Percentiles rank a stretch among this genome's conserved stretches.
These are phyloP conservation scores for Centruroides sculpturatus DNA, from an alignment of 1,140 invertebrate genomes.

Conservation along the genomic window DNA sequence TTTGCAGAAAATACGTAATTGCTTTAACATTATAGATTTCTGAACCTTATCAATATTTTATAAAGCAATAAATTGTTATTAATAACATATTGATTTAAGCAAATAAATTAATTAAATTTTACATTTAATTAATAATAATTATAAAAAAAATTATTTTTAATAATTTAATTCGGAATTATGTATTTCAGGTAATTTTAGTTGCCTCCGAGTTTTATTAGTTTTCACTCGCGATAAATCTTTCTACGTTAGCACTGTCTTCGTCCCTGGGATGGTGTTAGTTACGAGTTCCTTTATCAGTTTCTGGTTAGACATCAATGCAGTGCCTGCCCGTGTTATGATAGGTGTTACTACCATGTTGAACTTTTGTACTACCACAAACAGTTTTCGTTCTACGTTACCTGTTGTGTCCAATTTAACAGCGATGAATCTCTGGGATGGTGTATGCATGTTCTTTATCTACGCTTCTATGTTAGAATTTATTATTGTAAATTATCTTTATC, in stretches of 20 bases:
- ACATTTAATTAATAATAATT: not conserved
- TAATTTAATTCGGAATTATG: too few relatives aligned
- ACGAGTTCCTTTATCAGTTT: slow-evolving; percentile 87
- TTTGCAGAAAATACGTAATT: too few relatives aligned
- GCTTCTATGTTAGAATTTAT: slow-evolving; percentile 83
- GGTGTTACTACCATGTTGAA: slow-evolving; percentile 91
- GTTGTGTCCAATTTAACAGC: slow-evolving; percentile 83
- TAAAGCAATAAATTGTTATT: not conserved
- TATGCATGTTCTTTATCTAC: slow-evolving; percentile 95
- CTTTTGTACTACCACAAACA: slow-evolving; percentile 71
- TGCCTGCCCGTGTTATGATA: slow-evolving; percentile 61
- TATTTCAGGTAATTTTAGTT: slow-evolving; percentile 77
- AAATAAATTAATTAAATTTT: slow-evolving; percentile 1
- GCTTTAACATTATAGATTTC: too few relatives aligned
- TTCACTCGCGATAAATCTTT: slow-evolving; percentile 85
- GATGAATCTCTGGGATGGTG: slow-evolving; percentile 94
- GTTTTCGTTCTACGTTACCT: slow-evolving; percentile 50
- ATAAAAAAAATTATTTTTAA: too few relatives aligned
- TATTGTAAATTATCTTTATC: slow-evolving; percentile 83
- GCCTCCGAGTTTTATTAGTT: slow-evolving; percentile 73
- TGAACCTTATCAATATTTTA: too few relatives aligned
- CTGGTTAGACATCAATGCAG: slow-evolving; percentile 91
- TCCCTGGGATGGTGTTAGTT: slow-evolving; percentile 84
- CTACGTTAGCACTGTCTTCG: slow-evolving; percentile 90
- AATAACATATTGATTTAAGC: not conserved